phyloP scores from a whole-genome alignment of 2,113 vertebrate genomes.

The Craseonycteris thonglongyai region DNA sequence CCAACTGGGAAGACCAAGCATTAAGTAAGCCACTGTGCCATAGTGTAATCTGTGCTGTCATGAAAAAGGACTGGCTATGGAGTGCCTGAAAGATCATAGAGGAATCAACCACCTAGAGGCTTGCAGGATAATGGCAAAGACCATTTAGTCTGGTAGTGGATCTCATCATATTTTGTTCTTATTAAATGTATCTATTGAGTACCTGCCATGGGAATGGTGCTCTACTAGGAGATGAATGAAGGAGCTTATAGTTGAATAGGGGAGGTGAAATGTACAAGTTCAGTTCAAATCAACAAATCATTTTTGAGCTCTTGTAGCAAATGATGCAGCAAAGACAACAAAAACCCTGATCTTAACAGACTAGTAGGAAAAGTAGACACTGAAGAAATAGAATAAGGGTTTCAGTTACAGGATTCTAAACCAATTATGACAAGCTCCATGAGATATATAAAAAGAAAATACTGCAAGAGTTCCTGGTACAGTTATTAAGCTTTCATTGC shows the following conservation, averaged over 20 bases:
- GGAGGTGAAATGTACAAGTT: not conserved
- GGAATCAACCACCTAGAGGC: not conserved
- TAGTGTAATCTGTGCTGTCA: not conserved
- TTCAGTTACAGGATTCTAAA: not conserved
- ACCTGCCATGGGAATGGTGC: not conserved
- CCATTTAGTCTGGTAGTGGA: not conserved
- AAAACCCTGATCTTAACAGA: not conserved
- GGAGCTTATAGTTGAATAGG: not conserved
- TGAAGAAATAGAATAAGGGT: not conserved
- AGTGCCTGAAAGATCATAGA: not conserved
- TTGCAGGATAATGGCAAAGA: not conserved
- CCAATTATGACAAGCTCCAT: not conserved
- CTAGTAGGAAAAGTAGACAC: not conserved
- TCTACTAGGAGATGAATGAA: not conserved
- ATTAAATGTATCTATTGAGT: not conserved
- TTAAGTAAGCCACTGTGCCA: not conserved
- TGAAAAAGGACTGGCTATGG: not conserved
- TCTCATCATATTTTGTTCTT: not conserved
- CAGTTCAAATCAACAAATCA: not conserved
- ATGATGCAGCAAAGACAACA: not conserved
- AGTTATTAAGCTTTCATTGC: not conserved
- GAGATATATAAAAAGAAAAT: not conserved
- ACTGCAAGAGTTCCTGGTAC: not conserved
- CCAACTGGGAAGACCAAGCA: not conserved
- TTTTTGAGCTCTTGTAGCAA: not conserved